Evolutionary conservation across 64 coral and sea anemone genomes (phyloP).

Genomic region (Actinia tenebrosa): DNA sequence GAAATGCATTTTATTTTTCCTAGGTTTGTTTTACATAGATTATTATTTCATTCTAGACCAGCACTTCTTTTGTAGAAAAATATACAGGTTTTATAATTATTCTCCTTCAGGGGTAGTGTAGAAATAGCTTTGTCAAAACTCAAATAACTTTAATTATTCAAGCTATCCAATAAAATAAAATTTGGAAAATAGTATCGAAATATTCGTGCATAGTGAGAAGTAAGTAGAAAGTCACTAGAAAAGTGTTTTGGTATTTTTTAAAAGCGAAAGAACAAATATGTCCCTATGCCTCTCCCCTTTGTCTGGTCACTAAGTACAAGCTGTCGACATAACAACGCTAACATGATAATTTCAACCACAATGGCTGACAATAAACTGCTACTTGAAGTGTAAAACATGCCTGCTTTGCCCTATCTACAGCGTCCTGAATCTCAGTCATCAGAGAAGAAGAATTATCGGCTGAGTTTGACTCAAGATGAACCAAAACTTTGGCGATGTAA

Average conservation of each 20-base stretch:
- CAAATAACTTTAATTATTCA: too few relatives aligned
- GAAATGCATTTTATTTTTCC: too few relatives aligned
- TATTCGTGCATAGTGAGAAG: not conserved
- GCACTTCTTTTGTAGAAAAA: too few relatives aligned
- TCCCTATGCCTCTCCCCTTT: not conserved
- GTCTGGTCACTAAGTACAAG: not conserved
- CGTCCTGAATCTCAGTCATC: constrained; percentile 26
- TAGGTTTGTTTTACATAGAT: too few relatives aligned
- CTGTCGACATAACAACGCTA: not conserved
- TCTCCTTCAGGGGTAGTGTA: too few relatives aligned
- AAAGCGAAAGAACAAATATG: not conserved
- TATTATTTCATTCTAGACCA: too few relatives aligned
- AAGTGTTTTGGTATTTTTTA: not conserved
- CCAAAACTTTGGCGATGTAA: not conserved
- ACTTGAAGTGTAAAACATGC: constrained; percentile 35
- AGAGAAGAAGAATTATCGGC: constrained; percentile 42
- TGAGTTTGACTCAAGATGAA: constrained; percentile 26
- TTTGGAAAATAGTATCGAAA: not conserved
- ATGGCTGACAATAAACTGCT: constrained; percentile 1
- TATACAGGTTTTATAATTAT: too few relatives aligned
- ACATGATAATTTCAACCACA: not conserved
- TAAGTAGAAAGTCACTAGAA: too few relatives aligned
- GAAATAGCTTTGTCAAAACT: too few relatives aligned
- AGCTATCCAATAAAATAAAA: too few relatives aligned
- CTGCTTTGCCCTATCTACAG: constrained; percentile 50